Base-by-base conservation (phyloP, 2,888 invertebrate genomes). In the Andrena bicolor region DNA sequence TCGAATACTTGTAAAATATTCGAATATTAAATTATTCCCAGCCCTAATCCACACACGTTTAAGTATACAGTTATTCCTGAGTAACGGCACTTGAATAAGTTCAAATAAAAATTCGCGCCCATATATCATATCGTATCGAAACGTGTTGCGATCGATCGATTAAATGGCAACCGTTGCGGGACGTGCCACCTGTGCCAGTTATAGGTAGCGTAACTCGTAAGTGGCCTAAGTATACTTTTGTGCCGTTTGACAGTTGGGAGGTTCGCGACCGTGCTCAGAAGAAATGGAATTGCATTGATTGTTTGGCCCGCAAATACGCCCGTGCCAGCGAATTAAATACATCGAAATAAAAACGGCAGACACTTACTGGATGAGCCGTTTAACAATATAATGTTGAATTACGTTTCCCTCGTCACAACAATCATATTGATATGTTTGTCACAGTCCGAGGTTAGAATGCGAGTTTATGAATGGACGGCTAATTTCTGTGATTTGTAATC, bases 391-490 rank as follows among this genome's bases (percentile, higher is more conserved):
- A 90, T 90, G 90, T 84, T 83, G 81, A 90, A 84, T 16, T 76
- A 84, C 30, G 75, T 83, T 64, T 73, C 80, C 48, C 49, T 79
- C 13, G 63, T 76, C 32, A 61, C 61, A 13, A 70, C 71, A 13
- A 66, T 88, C 65, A 30, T 86, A 75, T 70, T 88, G 56, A 71
- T 82, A 76, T 81, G 70, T 64, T 56, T 88, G 58, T 84, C 86
- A 60, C 85, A 86, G 28, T 86, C 85, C 23, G 84, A 90, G 90
- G 90, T 90, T 90, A 90, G 86, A 51, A 60, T 13, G 26, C 53
- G 6, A 60, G 30, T 16, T 23, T 56, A 10, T 20, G 7, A 61
- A 23, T 49, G 28, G 64, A 41, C 48, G 23, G 69, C n/a, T 10
- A 35, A 30, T 61, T 28, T 16, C 23, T 69, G 2, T 16, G 7